Evolutionary conservation across 2,888 invertebrate species (phyloP).

Genomic region (Drosophila lacicola): DNA sequence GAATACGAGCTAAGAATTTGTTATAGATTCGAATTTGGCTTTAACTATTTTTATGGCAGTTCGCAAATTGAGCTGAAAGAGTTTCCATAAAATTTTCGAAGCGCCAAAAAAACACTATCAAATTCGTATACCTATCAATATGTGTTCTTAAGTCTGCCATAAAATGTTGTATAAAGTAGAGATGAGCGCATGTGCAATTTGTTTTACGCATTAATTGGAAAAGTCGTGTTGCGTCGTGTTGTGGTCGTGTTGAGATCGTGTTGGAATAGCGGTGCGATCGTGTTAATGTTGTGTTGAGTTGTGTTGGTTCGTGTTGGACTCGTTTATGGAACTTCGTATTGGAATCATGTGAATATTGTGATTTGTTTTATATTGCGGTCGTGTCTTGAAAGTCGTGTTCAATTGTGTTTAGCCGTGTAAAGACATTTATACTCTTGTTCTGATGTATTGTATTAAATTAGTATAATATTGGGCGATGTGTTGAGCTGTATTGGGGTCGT

Average conservation of each 20-base stretch:
- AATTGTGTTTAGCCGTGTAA: no score
- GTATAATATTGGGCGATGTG: no score
- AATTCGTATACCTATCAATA: conserved; percentile 17
- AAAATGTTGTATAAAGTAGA: conserved; percentile 7
- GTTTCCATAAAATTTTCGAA: conserved; percentile 24
- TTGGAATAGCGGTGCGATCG: background rate
- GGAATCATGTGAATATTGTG: no score
- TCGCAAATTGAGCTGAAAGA: conserved; percentile 38
- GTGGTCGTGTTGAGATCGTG: background rate
- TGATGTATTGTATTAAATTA: no score
- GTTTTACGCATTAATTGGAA: background rate
- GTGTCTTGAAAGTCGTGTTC: no score
- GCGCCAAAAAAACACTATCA: conserved; percentile 17
- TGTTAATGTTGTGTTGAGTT: background rate
- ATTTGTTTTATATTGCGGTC: no score
- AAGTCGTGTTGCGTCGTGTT: background rate
- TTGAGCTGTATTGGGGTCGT: background rate
- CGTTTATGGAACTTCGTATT: background rate
- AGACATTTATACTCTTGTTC: no score
- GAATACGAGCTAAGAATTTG: conserved; percentile 32
- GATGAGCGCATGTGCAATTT: no score
- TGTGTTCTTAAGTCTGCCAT: conserved; percentile 16
- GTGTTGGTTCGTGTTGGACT: background rate
- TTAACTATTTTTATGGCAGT: conserved; percentile 48
- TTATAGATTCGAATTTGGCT: conserved; percentile 27